Conservation (phyloP, 2,113 vertebrate genomes). For the Cricetomys ansorgei region DNA sequence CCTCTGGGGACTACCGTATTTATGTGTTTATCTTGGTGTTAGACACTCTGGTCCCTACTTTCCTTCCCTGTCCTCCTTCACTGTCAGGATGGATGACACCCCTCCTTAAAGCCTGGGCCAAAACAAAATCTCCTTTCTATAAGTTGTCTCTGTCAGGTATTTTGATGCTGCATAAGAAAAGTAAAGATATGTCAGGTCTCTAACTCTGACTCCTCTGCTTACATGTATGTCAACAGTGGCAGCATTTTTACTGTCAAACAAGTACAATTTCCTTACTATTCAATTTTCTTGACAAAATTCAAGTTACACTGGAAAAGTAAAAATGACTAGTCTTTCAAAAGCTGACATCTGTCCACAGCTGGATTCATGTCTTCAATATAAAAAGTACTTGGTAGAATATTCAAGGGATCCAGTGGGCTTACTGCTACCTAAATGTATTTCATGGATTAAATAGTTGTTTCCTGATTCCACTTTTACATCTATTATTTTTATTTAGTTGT, state of each 20-base stretch:
- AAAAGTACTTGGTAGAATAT: background rate
- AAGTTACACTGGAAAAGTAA: constrained; percentile 25
- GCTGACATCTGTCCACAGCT: background rate
- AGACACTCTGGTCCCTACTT: background rate
- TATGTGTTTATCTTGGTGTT: background rate
- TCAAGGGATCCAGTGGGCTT: background rate
- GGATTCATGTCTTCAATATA: background rate
- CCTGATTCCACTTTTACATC: background rate
- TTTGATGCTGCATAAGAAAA: background rate
- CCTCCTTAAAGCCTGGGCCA: background rate
- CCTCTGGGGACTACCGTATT: background rate
- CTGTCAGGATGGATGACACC: background rate
- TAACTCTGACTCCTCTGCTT: background rate
- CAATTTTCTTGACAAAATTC: constrained; percentile 1
- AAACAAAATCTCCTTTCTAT: background rate
- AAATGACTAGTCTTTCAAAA: background rate
- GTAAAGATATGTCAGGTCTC: background rate
- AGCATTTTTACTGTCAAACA: background rate
- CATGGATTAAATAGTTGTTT: background rate
- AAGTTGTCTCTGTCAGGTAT: background rate
- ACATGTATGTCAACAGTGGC: background rate
- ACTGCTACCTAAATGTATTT: background rate
- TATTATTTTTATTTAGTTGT: background rate
- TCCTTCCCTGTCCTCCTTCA: background rate
- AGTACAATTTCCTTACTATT: background rate